These are phyloP conservation scores for Neogale vison DNA, from an alignment of 2,113 vertebrate species.

Conservation along the genomic window DNA sequence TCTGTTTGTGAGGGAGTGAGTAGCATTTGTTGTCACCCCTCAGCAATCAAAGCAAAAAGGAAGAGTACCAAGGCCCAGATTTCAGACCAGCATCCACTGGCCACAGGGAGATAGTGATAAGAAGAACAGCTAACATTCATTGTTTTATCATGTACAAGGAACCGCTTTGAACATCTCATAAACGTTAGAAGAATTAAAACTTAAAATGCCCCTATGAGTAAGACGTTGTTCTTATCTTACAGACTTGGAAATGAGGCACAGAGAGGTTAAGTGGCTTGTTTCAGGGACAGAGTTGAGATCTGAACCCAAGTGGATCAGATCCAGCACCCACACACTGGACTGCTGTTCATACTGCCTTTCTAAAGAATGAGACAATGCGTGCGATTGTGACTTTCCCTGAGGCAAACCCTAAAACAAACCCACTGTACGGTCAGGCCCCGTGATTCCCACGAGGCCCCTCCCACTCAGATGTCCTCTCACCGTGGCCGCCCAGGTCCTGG, in stretches of 20 bases:
- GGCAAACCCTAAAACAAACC: neutral
- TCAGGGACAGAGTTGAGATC: neutral
- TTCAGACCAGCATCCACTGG: neutral
- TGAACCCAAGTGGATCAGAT: neutral
- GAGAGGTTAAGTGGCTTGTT: neutral
- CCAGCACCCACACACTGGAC: neutral
- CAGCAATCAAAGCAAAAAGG: neutral
- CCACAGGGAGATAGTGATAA: neutral
- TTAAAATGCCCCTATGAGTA: neutral
- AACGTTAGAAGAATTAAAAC: neutral
- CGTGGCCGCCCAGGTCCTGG: neutral
- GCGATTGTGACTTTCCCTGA: neutral
- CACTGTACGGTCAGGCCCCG: too few relatives aligned
- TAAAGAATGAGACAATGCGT: neutral
- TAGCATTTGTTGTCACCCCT: neutral
- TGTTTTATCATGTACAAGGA: neutral
- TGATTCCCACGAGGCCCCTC: too few relatives aligned
- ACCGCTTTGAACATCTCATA: neutral
- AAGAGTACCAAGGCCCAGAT: neutral
- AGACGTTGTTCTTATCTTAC: neutral
- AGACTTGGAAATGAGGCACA: neutral
- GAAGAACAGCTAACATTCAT: neutral
- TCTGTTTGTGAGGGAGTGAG: neutral
- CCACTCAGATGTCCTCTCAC: neutral
- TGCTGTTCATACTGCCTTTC: neutral